phyloP scores from a whole-genome alignment of 2,113 vertebrate genomes.

The Pomatostomus ruficeps region DNA sequence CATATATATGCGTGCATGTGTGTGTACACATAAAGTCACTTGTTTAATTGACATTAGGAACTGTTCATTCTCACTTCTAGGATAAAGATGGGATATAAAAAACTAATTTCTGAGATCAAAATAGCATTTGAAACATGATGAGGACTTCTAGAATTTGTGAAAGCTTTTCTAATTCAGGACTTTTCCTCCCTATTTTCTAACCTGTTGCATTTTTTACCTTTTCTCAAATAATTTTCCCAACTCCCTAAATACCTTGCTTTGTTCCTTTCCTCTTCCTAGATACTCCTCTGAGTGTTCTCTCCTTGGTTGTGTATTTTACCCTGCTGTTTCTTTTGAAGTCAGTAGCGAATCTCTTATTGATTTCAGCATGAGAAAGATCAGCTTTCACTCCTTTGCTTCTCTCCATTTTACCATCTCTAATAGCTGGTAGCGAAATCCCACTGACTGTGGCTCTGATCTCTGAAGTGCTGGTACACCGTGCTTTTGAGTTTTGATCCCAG shows the following conservation, averaged over 20 bases:
- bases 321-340: conserved; percentile 40
- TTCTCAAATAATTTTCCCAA: neutral
- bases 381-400: neutral
- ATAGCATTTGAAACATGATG: neutral
- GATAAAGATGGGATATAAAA: neutral
- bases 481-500: conserved; percentile 44
- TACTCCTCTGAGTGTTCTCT: neutral
- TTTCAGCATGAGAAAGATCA: conserved; percentile 17
- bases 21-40: neutral
- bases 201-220: neutral
- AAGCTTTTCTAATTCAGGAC: neutral
- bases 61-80: neutral
- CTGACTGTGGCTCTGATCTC: conserved; percentile 45
- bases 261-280: neutral
- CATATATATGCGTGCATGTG: neutral
- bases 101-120: neutral
- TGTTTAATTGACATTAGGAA: neutral
- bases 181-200: neutral
- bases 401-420: conserved; percentile 20
- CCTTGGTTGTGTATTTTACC: neutral
- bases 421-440: conserved; percentile 48
- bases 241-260: neutral
- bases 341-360: conserved; percentile 36
- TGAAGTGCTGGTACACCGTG: conserved; percentile 11
- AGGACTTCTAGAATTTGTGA: neutral